Evolutionary conservation across 2,797 vertebrate species (phyloP).

Genomic region (Chelon labrosus): DNA sequence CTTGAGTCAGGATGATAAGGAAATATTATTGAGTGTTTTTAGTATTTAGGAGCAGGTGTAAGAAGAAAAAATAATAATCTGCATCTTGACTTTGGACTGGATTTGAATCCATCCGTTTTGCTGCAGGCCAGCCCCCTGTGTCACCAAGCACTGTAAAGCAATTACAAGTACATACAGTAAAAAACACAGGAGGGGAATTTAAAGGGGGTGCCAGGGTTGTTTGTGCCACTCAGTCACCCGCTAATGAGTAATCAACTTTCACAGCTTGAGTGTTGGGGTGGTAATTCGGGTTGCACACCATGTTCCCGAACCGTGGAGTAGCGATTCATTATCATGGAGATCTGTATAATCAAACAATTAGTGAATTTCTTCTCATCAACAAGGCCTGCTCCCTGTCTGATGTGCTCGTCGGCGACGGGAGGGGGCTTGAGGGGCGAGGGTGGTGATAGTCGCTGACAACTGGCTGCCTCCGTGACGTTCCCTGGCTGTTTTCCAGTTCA

Average conservation of each 20-base stretch:
- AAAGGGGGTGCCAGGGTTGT: conserved; percentile 87
- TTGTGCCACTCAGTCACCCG: conserved; percentile 97
- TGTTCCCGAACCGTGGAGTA: conserved; percentile 97
- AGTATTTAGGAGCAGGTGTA: not conserved
- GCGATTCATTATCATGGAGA: conserved; percentile 99
- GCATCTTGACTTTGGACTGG: not conserved
- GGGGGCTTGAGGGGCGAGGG: conserved; percentile 36
- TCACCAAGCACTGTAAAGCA: conserved; percentile 52
- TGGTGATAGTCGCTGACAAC: conserved; percentile 60
- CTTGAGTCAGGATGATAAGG: not conserved
- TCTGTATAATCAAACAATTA: conserved; percentile 99
- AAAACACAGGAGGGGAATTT: conserved; percentile 69
- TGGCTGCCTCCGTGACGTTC: conserved; percentile 70
- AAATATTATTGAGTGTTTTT: not conserved
- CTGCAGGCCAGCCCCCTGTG: conserved; percentile 30
- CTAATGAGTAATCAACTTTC: conserved; percentile 99
- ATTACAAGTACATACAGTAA: conserved; percentile 77
- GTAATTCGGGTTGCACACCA: conserved; percentile 98
- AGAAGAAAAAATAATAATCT: too few relatives aligned
- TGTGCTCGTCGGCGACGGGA: conserved; percentile 78
- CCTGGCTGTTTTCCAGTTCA: conserved; percentile 77
- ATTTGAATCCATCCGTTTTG: conserved; percentile 13
- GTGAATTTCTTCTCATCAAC: conserved; percentile 95
- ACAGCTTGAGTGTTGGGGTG: conserved; percentile 98
- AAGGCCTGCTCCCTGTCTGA: conserved; percentile 88